Conservation (phyloP, 2,888 invertebrate genomes). For the Zhengitettix transpicula region DNA sequence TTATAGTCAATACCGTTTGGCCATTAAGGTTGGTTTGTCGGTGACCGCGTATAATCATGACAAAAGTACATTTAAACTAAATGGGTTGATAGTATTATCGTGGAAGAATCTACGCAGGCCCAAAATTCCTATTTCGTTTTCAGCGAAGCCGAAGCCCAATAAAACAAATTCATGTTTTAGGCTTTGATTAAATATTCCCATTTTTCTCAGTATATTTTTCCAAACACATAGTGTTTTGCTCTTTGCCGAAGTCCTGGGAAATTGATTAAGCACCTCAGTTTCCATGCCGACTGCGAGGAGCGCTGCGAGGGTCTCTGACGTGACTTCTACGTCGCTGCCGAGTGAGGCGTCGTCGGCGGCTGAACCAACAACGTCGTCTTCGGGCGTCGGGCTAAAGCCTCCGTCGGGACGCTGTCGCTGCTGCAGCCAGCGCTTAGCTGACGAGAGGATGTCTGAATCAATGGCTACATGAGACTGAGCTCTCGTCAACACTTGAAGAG, state of each 20-base stretch:
- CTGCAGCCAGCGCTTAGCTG: constrained; percentile 44
- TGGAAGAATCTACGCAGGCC: too few relatives aligned
- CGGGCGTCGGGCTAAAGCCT: constrained; percentile 26
- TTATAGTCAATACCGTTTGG: too few relatives aligned
- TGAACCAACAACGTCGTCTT: constrained; percentile 16
- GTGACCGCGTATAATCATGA: too few relatives aligned
- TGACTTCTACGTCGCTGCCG: constrained; percentile 40
- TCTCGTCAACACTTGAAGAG: constrained; percentile 39
- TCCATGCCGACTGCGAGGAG: constrained; percentile 43
- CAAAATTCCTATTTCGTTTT: too few relatives aligned
- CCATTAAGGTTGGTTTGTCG: too few relatives aligned
- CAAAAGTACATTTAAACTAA: too few relatives aligned
- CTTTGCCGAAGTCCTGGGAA: not conserved
- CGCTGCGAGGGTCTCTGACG: constrained; percentile 42
- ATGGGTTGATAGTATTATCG: too few relatives aligned
- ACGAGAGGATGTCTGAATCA: constrained; percentile 40
- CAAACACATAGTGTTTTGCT: too few relatives aligned
- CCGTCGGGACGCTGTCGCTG: constrained; percentile 40
- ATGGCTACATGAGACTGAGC: constrained; percentile 43
- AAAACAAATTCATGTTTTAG: too few relatives aligned
- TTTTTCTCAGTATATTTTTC: too few relatives aligned
- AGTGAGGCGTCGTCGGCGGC: constrained; percentile 16
- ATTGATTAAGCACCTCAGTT: constrained; percentile 27
- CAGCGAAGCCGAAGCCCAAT: too few relatives aligned
- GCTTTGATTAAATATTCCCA: too few relatives aligned